phyloP scores from a whole-genome alignment of 2,113 vertebrate species.

The Ceratotherium simum region DNA sequence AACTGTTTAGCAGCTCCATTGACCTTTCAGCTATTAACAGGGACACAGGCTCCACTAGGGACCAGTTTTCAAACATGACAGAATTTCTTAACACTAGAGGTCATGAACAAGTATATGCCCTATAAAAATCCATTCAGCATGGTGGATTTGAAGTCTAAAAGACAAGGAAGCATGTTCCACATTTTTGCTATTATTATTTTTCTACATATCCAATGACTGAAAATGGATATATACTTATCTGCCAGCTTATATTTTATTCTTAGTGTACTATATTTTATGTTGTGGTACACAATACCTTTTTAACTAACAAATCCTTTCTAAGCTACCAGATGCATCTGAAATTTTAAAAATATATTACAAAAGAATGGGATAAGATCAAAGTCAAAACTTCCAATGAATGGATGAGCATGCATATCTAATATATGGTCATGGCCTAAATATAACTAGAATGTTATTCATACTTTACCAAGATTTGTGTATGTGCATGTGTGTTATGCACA shows the following conservation, averaged over 20 bases:
- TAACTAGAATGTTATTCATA: not conserved
- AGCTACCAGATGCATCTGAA: slow-evolving; percentile 59
- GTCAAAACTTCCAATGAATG: not conserved
- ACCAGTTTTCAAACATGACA: slow-evolving; percentile 90
- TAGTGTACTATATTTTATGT: slow-evolving; percentile 75
- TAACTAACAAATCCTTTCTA: slow-evolving; percentile 68
- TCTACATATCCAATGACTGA: slow-evolving; percentile 78
- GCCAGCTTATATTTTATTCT: slow-evolving; percentile 79
- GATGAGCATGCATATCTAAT: not conserved
- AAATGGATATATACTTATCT: slow-evolving; percentile 36
- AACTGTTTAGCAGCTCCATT: slow-evolving; percentile 98
- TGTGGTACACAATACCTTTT: slow-evolving; percentile 63
- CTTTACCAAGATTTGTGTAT: not conserved
- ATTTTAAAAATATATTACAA: slow-evolving; percentile 13
- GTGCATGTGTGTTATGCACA: not conserved
- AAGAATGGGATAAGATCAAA: slow-evolving; percentile 30
- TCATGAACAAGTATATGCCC: slow-evolving; percentile 89
- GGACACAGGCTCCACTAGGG: slow-evolving; percentile 92
- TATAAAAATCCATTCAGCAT: slow-evolving; percentile 89
- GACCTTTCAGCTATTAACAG: slow-evolving; percentile 96
- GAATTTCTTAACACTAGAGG: slow-evolving; percentile 90
- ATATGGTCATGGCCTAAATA: not conserved
- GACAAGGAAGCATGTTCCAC: slow-evolving; percentile 82
- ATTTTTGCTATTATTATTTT: slow-evolving; percentile 84
- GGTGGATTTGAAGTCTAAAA: slow-evolving; percentile 86